phyloP scores from a whole-genome alignment of 2,113 vertebrate species.

The Sigmodon hispidus region DNA sequence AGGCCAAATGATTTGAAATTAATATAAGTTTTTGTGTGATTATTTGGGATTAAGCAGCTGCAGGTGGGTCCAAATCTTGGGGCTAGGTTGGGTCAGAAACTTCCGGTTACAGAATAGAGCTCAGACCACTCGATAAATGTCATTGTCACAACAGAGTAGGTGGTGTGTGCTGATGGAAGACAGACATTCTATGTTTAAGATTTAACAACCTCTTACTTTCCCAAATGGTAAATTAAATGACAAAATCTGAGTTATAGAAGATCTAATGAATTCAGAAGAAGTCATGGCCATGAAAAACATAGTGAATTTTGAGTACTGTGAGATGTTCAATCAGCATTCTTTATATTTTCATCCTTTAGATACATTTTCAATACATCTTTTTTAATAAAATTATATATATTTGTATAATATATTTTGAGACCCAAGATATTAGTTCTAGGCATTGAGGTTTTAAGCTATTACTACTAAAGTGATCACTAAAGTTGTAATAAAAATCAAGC shows the following conservation, averaged over 20 bases:
- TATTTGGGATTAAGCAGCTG: no score
- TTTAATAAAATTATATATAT: constrained; percentile 40
- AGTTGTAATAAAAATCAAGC: neutral
- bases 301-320: neutral
- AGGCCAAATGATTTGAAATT: no score
- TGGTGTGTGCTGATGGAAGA: neutral
- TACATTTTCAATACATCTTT: neutral
- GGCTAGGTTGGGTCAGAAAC: no score
- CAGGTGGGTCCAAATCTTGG: no score
- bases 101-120: no score
- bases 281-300: neutral
- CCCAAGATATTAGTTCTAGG: neutral
- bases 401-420: neutral
- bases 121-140: rapidly evolving
- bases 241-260: neutral
- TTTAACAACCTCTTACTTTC: neutral
- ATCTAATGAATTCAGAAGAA: neutral
- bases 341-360: neutral
- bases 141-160: no score
- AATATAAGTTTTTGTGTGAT: no score
- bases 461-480: neutral
- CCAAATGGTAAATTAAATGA: neutral
- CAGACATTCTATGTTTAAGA: neutral
- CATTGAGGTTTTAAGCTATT: neutral
- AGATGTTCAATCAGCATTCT: neutral